Conservation (phyloP, 2,113 vertebrate species). For the Ciconia boyciana region DNA sequence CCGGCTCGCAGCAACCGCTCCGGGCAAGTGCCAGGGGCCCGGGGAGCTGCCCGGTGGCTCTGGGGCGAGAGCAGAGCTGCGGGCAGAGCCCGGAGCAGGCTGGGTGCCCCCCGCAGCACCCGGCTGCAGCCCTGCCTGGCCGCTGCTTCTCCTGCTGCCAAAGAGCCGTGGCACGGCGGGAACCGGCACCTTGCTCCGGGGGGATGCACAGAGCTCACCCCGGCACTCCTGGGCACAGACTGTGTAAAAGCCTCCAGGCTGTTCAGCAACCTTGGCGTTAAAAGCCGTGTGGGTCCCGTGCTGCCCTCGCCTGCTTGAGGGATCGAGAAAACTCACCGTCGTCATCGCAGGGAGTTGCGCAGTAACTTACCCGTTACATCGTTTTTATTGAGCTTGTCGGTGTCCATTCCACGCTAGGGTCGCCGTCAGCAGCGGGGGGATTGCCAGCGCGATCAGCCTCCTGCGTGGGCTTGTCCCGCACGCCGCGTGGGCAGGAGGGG, state of each 20-base stretch:
- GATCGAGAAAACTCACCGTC: not conserved
- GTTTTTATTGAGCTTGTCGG: not conserved
- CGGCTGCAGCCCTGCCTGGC: not conserved
- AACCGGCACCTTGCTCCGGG: not conserved
- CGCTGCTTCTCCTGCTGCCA: not conserved
- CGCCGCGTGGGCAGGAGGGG: not conserved
- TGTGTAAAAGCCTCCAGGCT: too few relatives aligned
- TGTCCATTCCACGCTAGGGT: rapidly evolving
- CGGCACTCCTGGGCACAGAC: not conserved
- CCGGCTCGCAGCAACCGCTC: not conserved
- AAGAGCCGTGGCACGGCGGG: not conserved
- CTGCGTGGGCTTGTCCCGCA: not conserved
- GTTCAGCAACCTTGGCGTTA: not conserved
- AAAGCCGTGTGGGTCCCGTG: rapidly evolving
- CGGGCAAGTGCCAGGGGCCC: not conserved
- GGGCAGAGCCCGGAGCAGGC: not conserved
- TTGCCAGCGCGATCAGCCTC: not conserved
- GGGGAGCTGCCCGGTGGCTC: not conserved
- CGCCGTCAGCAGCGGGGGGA: not conserved
- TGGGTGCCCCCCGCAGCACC: not conserved
- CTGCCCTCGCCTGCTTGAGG: not conserved
- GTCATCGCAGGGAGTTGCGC: not conserved
- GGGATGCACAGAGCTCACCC: not conserved
- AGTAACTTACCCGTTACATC: not conserved
- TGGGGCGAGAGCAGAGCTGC: not conserved